Conservation (phyloP, 23 tunicate species). For the Halocynthia aurantium region DNA sequence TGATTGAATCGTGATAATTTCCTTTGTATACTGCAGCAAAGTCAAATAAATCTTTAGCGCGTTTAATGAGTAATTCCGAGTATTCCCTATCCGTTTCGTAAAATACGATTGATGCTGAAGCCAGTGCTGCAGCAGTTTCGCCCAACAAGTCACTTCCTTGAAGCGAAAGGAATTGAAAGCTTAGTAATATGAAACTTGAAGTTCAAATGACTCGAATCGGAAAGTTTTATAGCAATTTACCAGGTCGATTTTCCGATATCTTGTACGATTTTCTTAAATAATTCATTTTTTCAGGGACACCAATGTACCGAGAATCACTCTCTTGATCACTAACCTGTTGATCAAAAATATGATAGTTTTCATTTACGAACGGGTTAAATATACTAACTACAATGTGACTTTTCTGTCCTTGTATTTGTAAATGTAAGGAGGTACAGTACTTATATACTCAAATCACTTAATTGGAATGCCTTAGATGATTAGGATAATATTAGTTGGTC, state of each 20-base stretch:
- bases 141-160: constrained; percentile 74
- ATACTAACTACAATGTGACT: no score
- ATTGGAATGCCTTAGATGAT: no score
- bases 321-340: constrained; percentile 57
- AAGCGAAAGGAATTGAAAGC: background rate
- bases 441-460: no score
- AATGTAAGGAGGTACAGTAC: no score
- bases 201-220: background rate
- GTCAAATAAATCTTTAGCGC: constrained; percentile 58
- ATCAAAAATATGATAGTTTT: background rate
- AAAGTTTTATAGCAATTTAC: constrained; percentile 4
- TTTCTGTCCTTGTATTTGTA: no score
- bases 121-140: constrained; percentile 85
- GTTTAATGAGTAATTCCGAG: constrained; percentile 27
- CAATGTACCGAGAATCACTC: constrained; percentile 46
- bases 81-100: constrained; percentile 38
- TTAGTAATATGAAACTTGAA: background rate
- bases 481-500: background rate
- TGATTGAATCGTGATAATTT: constrained; percentile 49
- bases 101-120: constrained; percentile 83
- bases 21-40: constrained; percentile 55
- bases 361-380: background rate
- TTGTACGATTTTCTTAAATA: constrained; percentile 50
- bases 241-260: constrained; percentile 36
- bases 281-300: constrained; percentile 68